phyloP scores from a whole-genome alignment of 2,113 vertebrate species.

The Etheostoma spectabile region DNA sequence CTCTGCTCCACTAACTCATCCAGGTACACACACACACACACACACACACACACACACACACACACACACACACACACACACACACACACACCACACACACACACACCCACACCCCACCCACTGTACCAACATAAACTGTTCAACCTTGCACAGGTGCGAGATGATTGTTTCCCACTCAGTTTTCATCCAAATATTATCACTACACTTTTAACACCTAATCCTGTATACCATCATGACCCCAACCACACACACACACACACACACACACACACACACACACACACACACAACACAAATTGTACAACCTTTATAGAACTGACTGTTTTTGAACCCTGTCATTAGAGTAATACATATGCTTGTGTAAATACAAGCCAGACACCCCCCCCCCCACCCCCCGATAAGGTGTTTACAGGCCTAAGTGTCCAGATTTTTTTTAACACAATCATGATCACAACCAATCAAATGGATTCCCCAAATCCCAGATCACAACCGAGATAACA shows the following conservation, averaged over 20 bases:
- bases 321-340: too few species aligned
- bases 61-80: conserved; percentile 3
- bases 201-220: too few species aligned
- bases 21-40: conserved; percentile 86
- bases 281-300: too few species aligned
- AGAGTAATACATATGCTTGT: too few species aligned
- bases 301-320: too few species aligned
- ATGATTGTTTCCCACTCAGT: too few species aligned
- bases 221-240: too few species aligned
- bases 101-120: conserved; percentile 1
- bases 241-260: too few species aligned
- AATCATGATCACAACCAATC: neutral
- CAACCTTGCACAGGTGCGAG: too few species aligned
- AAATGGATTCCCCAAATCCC: neutral
- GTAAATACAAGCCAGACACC: neutral
- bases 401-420: neutral
- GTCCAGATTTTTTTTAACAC: neutral
- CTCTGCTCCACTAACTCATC: conserved; percentile 98
- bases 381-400: neutral
- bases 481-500: neutral
- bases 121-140: neutral
- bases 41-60: conserved; percentile 24
- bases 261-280: too few species aligned
- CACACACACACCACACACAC: conserved; percentile 9
- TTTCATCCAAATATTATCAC: too few species aligned